Evolutionary conservation across 2,888 invertebrate genomes (phyloP).

Genomic region (Dicranocentrus wangi): DNA sequence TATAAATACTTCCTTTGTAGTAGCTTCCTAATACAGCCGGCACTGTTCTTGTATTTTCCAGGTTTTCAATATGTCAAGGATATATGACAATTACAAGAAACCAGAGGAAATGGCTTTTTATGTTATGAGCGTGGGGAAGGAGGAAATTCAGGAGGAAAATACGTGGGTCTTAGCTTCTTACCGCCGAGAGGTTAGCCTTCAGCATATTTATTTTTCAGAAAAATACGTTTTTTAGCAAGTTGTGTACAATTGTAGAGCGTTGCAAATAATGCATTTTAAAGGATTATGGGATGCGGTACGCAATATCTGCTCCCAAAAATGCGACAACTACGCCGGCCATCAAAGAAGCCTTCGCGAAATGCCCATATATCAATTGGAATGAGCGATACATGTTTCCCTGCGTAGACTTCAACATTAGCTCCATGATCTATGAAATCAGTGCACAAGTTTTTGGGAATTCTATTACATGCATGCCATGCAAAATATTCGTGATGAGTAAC

Average conservation of each 20-base stretch:
- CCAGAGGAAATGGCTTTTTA: slow-evolving; percentile 44
- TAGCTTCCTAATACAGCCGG: no score
- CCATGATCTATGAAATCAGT: slow-evolving; percentile 49
- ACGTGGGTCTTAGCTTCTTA: slow-evolving; percentile 37
- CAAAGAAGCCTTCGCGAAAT: slow-evolving; percentile 37
- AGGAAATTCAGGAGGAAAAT: not conserved
- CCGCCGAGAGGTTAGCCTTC: slow-evolving; percentile 28
- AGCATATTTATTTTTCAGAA: not conserved
- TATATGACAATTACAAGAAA: slow-evolving; percentile 13
- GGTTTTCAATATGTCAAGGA: slow-evolving; percentile 46
- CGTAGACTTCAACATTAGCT: slow-evolving; percentile 15
- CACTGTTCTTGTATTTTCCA: slow-evolving; percentile 12
- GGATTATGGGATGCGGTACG: slow-evolving; percentile 46
- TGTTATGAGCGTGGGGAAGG: not conserved
- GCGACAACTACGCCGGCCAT: slow-evolving; percentile 19
- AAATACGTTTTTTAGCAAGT: not conserved
- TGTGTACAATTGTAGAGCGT: not conserved
- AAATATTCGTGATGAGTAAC: slow-evolving; percentile 4
- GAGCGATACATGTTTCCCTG: slow-evolving; percentile 18
- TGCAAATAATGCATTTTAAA: not conserved
- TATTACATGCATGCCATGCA: slow-evolving; percentile 26
- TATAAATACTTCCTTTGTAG: no score
- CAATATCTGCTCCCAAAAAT: slow-evolving; percentile 36
- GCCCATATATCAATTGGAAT: slow-evolving; percentile 43
- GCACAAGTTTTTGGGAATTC: slow-evolving; percentile 28